Conservation (phyloP, 2,888 invertebrate species). For the Timema cristinae region DNA sequence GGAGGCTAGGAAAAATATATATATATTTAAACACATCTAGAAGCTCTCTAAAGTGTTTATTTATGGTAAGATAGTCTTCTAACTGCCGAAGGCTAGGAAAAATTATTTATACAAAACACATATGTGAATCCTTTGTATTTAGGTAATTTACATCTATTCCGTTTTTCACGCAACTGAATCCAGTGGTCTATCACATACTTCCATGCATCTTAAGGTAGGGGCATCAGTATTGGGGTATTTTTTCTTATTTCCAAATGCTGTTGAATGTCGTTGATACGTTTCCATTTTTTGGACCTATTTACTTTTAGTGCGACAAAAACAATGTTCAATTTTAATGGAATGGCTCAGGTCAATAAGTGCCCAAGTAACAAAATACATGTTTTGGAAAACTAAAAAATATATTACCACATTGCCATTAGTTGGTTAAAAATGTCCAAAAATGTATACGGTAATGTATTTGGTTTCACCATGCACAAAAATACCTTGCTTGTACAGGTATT, state of each 20-base stretch:
- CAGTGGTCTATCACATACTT: background rate
- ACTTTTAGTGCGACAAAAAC: background rate
- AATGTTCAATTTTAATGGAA: background rate
- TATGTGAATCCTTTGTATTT: conserved; percentile 5
- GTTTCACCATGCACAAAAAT: background rate
- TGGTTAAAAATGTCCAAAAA: no score
- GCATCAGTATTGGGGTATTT: background rate
- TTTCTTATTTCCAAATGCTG: conserved; percentile 9
- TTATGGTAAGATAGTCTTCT: no score
- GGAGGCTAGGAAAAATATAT: no score
- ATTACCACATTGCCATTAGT: no score
- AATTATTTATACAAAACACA: background rate
- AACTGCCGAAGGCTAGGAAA: no score
- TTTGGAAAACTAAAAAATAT: no score
- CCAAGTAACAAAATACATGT: no score
- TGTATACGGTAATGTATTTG: background rate
- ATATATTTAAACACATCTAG: no score
- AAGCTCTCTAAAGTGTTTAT: no score
- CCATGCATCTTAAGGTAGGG: conserved; percentile 1
- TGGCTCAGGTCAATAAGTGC: no score
- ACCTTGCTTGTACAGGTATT: conserved; percentile 6
- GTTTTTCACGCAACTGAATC: background rate
- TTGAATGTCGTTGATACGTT: background rate
- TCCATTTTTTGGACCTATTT: background rate
- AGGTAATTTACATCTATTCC: conserved; percentile 8